phyloP scores from a whole-genome alignment of 2,113 vertebrate genomes.

The Indicator maculatus region DNA sequence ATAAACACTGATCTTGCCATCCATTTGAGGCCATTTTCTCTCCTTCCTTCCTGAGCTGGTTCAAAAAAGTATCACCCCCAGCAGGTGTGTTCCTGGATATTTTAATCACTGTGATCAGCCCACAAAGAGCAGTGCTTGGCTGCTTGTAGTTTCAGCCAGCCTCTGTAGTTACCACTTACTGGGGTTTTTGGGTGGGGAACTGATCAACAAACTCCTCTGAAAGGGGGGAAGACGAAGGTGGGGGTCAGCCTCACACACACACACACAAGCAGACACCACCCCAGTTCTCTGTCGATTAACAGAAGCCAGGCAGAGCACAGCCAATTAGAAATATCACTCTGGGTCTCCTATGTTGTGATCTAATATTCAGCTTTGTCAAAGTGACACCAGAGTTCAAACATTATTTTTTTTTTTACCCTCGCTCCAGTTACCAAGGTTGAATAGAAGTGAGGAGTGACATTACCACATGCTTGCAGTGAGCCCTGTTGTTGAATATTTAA shows the following conservation, averaged over 20 bases:
- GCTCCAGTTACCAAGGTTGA: constrained; percentile 45
- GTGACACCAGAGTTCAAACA: constrained; percentile 32
- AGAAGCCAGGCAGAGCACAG: background rate
- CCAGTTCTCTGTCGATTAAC: background rate
- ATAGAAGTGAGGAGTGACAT: constrained; percentile 42
- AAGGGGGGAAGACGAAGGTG: background rate
- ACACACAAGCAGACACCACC: too few relatives aligned
- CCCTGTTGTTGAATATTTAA: constrained; percentile 9
- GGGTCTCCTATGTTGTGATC: constrained; percentile 14
- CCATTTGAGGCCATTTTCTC: constrained; percentile 66
- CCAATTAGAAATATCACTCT: constrained; percentile 1
- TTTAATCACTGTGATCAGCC: constrained; percentile 53
- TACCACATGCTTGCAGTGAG: background rate
- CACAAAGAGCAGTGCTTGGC: constrained; percentile 25
- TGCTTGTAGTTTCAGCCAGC: constrained; percentile 21
- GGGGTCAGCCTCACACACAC: background rate
- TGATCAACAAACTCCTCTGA: background rate
- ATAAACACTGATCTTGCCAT: constrained; percentile 65
- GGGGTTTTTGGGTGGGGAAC: background rate
- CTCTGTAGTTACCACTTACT: background rate
- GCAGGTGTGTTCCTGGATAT: constrained; percentile 32
- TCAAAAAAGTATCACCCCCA: constrained; percentile 28
- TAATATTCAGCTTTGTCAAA: constrained; percentile 51
- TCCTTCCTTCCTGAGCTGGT: constrained; percentile 45
- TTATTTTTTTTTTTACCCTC: background rate